Percentiles rank a stretch among this genome's conserved stretches.
Conservation (phyloP, 2,113 vertebrate species). For the Sinocyclocheilus maitianheensis region DNA sequence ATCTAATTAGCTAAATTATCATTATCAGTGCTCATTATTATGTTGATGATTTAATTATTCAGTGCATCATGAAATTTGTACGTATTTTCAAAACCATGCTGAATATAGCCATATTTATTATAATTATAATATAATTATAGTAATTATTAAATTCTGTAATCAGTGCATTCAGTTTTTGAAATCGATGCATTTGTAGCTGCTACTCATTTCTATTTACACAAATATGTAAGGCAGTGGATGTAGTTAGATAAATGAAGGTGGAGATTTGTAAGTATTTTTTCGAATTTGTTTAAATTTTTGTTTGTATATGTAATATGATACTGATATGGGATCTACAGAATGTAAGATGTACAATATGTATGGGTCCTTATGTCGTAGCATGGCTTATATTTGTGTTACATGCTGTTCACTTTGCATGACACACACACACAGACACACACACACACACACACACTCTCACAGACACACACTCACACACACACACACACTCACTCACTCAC, state of each 20-base stretch:
- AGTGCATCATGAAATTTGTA: background rate
- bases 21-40: background rate
- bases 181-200: background rate
- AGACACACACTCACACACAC: no score
- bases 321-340: no score
- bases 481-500: no score
- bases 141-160: background rate
- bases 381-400: background rate
- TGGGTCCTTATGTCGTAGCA: background rate
- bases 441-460: background rate
- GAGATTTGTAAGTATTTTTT: background rate
- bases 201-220: background rate
- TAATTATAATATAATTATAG: background rate
- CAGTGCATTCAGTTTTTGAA: background rate
- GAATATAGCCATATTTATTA: background rate
- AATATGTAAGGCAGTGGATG: background rate
- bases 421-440: background rate
- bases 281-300: no score
- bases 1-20: background rate
- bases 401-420: background rate
- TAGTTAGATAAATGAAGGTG: background rate
- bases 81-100: background rate
- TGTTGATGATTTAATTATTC: background rate
- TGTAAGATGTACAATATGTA: background rate
- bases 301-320: background rate